Conservation (phyloP, 2,888 invertebrate genomes). For the Tortrix viridana region DNA sequence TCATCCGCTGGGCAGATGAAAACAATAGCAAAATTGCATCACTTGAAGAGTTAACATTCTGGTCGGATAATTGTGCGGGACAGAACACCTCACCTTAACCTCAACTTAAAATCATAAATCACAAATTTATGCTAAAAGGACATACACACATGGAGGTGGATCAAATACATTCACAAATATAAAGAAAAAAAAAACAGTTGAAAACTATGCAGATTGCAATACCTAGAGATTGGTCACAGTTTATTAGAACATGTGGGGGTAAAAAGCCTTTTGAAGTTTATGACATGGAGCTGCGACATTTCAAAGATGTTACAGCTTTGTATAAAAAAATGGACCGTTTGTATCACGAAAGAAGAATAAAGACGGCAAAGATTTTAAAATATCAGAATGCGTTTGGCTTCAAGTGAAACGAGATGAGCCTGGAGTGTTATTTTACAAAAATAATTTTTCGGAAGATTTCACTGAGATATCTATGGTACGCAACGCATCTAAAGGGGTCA, state of each 20-base stretch:
- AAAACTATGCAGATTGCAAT: slow-evolving; percentile 30
- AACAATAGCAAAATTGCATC: not conserved
- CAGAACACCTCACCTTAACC: slow-evolving; percentile 25
- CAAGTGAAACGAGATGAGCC: slow-evolving; percentile 14
- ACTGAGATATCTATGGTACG: not conserved
- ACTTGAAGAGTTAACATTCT: slow-evolving; percentile 26
- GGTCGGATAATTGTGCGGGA: slow-evolving; percentile 34
- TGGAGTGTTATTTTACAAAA: slow-evolving; percentile 20
- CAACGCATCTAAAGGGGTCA: not conserved
- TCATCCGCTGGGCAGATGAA: slow-evolving; percentile 22
- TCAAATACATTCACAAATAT: slow-evolving; percentile 29
- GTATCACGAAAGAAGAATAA: slow-evolving; percentile 23
- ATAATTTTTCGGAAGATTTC: slow-evolving; percentile 6
- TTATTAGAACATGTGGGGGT: slow-evolving; percentile 19
- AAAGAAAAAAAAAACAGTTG: slow-evolving; percentile 31
- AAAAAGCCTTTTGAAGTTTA: slow-evolving; percentile 21
- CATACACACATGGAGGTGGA: slow-evolving; percentile 40
- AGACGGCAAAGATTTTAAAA: slow-evolving; percentile 24
- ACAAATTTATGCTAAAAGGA: slow-evolving; percentile 39
- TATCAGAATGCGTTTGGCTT: slow-evolving; percentile 25
- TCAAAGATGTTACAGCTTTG: slow-evolving; percentile 21
- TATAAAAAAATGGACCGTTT: slow-evolving; percentile 26
- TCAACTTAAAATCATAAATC: slow-evolving; percentile 32
- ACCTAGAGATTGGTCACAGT: slow-evolving; percentile 32
- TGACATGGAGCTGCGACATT: slow-evolving; percentile 23